Evolutionary conservation across 2,888 invertebrate species (phyloP).

Genomic region (Adineta ricciae): DNA sequence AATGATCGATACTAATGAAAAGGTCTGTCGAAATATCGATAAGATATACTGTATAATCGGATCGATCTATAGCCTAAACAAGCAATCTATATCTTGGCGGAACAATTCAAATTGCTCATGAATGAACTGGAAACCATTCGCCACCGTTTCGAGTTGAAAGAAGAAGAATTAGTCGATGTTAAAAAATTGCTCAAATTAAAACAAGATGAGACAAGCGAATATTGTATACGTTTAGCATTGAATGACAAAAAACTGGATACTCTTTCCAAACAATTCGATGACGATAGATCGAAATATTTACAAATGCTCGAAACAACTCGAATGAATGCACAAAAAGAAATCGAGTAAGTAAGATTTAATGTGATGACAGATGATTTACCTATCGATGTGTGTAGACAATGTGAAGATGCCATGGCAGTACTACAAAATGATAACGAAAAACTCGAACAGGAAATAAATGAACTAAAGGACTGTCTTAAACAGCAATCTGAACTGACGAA

Average conservation of each 20-base stretch:
- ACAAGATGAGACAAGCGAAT: slow-evolving; percentile 48
- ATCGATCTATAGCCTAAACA: slow-evolving; percentile 51
- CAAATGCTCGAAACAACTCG: slow-evolving; percentile 75
- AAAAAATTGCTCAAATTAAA: slow-evolving; percentile 75
- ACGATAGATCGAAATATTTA: slow-evolving; percentile 54
- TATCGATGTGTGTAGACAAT: not conserved
- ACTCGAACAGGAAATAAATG: slow-evolving; percentile 75
- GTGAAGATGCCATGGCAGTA: slow-evolving; percentile 75
- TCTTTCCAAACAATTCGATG: slow-evolving; percentile 58
- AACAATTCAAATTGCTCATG: slow-evolving; percentile 79
- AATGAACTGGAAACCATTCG: slow-evolving; percentile 75
- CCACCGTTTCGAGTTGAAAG: slow-evolving; percentile 79
- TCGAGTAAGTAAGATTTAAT: slow-evolving; percentile 55
- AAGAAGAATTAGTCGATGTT: slow-evolving; percentile 79
- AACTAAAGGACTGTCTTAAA: slow-evolving; percentile 78
- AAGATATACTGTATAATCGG: not conserved
- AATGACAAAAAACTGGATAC: slow-evolving; percentile 74
- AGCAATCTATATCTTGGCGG: slow-evolving; percentile 62
- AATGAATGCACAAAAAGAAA: slow-evolving; percentile 71
- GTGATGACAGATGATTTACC: too few species aligned
- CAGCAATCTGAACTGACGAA: slow-evolving; percentile 60
- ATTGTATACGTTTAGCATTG: slow-evolving; percentile 55
- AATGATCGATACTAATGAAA: not conserved
- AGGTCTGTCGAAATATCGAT: not conserved
- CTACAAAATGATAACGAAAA: slow-evolving; percentile 86